A percentile compares a stretch with the other conserved stretches of the same genome.
Evolutionary conservation across 2,888 invertebrate species (phyloP).

Genomic region (Maniola hyperantus): DNA sequence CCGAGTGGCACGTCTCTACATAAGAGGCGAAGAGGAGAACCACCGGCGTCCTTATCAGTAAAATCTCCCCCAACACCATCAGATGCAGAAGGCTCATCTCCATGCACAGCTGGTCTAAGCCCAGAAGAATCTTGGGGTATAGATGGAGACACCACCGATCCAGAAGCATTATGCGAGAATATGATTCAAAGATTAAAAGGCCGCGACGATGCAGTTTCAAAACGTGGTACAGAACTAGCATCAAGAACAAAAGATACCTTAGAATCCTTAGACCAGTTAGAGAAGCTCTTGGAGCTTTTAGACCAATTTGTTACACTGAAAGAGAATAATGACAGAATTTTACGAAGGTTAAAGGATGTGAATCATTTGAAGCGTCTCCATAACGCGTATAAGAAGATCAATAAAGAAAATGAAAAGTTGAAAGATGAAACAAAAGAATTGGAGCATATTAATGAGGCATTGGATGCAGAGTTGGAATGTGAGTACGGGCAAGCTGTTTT

Average conservation of each 20-base stretch:
- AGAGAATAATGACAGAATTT: constrained; percentile 87
- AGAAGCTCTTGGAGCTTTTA: constrained; percentile 88
- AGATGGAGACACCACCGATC: constrained; percentile 59
- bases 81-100: constrained; percentile 72
- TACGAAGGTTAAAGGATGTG: constrained; percentile 86
- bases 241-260: constrained; percentile 82
- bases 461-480: constrained; percentile 83
- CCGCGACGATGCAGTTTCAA: constrained; percentile 72
- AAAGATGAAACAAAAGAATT: constrained; percentile 66
- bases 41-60: constrained; percentile 68
- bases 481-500: constrained; percentile 85
- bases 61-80: constrained; percentile 67
- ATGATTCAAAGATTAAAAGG: constrained; percentile 71
- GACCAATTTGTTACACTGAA: constrained; percentile 88
- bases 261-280: constrained; percentile 89
- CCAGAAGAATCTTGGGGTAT: constrained; percentile 64
- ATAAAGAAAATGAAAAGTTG: constrained; percentile 65
- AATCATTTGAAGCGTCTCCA: constrained; percentile 87
- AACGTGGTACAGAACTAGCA: constrained; percentile 80
- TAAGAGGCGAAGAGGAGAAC: constrained; percentile 69
- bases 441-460: constrained; percentile 71
- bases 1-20: constrained; percentile 73
- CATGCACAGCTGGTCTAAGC: constrained; percentile 66
- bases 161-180: constrained; percentile 65
- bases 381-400: constrained; percentile 81